Evolutionary conservation across 2,113 vertebrate genomes (phyloP).

Genomic region (Opisthocomus hoazin): DNA sequence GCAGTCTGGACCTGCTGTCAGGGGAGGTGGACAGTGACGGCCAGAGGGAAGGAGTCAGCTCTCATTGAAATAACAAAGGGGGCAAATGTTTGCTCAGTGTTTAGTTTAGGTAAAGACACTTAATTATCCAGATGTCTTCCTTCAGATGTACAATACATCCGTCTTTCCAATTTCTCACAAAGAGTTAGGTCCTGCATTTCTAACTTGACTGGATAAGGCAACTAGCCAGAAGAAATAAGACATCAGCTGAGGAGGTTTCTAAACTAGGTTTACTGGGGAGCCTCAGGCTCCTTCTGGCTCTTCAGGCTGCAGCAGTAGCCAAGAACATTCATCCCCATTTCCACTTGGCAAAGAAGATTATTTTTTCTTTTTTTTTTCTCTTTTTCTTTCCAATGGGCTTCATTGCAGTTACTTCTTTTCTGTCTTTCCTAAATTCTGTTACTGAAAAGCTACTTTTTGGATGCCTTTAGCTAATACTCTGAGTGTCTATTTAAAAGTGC

Average conservation of each 20-base stretch:
- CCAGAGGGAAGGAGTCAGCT: background rate
- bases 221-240: background rate
- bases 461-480: background rate
- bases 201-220: background rate
- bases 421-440: background rate
- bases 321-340: conserved; percentile 34
- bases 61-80: background rate
- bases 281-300: conserved; percentile 21
- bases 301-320: background rate
- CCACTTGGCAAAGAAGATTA: background rate
- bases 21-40: background rate
- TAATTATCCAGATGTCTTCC: background rate
- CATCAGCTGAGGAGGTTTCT: background rate
- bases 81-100: background rate
- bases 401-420: background rate
- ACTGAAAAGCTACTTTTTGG: background rate
- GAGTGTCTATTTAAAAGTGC: background rate
- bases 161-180: background rate
- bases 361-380: background rate
- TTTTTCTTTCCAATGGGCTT: background rate
- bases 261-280: background rate
- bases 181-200: background rate
- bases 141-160: background rate
- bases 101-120: background rate
- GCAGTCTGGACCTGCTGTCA: background rate